phyloP scores from a whole-genome alignment of 2,797 vertebrate species.

The Heliangelus exortis region DNA sequence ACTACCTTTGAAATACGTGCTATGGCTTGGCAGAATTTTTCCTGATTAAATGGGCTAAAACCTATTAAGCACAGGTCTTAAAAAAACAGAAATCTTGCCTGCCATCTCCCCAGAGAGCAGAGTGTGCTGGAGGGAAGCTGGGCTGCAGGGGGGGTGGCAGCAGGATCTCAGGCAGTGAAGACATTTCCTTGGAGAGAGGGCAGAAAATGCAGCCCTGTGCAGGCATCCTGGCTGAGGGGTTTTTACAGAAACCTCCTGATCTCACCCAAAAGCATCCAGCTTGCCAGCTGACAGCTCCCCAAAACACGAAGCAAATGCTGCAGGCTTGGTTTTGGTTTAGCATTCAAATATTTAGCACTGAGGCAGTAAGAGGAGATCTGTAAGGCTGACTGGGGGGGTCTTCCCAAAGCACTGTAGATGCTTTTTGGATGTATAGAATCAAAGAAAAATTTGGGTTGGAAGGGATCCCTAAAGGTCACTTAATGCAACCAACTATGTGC shows the following conservation, averaged over 20 bases:
- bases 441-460: too few species aligned
- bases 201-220: background rate
- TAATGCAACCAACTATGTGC: too few species aligned
- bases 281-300: background rate
- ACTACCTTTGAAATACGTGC: background rate
- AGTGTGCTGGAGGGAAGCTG: background rate
- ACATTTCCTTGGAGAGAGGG: background rate
- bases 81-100: background rate
- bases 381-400: background rate
- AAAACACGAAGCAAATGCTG: background rate
- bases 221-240: background rate
- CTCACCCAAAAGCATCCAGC: background rate
- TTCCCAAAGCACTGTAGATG: background rate
- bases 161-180: background rate
- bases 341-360: background rate
- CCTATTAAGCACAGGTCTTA: background rate
- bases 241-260: conserved; percentile 3
- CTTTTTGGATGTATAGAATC: background rate
- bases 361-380: background rate
- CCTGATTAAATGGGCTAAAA: background rate
- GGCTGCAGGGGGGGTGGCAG: background rate
- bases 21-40: background rate
- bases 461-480: too few species aligned
- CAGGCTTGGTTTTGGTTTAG: background rate
- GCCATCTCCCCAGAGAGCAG: background rate